These are phyloP conservation scores for Hycleus cichorii DNA, from an alignment of 1,140 invertebrate species.

Conservation along the genomic window DNA sequence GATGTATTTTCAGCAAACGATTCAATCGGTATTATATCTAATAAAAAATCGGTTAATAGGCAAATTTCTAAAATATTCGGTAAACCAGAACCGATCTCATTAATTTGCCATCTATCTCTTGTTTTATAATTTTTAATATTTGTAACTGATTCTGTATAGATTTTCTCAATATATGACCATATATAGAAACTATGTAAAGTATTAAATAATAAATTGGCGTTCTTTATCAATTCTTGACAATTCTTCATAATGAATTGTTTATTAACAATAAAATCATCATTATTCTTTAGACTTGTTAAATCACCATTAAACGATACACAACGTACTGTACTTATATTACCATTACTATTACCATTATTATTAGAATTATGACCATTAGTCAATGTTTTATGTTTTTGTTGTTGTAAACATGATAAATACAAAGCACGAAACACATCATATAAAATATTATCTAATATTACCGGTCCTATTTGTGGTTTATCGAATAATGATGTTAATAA, in stretches of 20 bases:
- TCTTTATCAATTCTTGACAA: slow-evolving; percentile 63
- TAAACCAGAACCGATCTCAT: slow-evolving; percentile 52
- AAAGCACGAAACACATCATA: slow-evolving; percentile 72
- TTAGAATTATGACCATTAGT: too few relatives aligned
- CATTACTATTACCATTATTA: too few relatives aligned
- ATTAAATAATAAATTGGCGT: slow-evolving; percentile 78
- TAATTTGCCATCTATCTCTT: slow-evolving; percentile 39
- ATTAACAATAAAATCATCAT: slow-evolving; percentile 29
- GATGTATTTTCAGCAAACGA: slow-evolving; percentile 73
- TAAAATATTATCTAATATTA: slow-evolving; percentile 79
- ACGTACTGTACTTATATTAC: slow-evolving; percentile 20
- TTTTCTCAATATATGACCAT: slow-evolving; percentile 72
- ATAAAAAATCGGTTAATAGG: slow-evolving; percentile 65
- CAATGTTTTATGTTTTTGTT: slow-evolving; percentile 31
- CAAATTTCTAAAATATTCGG: slow-evolving; percentile 60
- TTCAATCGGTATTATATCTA: slow-evolving; percentile 74
- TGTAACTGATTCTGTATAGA: slow-evolving; percentile 54
- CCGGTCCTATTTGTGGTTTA: slow-evolving; percentile 79
- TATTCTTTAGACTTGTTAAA: slow-evolving; percentile 34
- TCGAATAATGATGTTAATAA: slow-evolving; percentile 82
- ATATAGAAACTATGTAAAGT: slow-evolving; percentile 80
- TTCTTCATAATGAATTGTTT: slow-evolving; percentile 36
- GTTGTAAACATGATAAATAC: slow-evolving; percentile 38
- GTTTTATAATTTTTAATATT: slow-evolving; percentile 31
- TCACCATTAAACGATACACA: slow-evolving; percentile 40